Evolutionary conservation across 2,888 invertebrate genomes (phyloP).

Genomic region (Lithodes maja): DNA sequence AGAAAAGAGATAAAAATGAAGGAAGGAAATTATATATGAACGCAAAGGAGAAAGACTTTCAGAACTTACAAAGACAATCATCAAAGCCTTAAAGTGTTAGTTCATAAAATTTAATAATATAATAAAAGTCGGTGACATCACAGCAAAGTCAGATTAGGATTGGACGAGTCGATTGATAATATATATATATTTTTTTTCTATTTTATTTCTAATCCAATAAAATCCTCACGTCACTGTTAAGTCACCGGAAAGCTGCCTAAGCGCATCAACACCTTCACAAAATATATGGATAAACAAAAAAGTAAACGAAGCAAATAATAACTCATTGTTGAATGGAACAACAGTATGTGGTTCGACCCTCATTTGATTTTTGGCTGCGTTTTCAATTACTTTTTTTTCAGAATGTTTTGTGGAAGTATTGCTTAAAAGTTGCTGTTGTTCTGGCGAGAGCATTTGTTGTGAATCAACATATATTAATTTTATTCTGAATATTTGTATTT

Average conservation of each 20-base stretch:
- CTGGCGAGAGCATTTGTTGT: too few relatives aligned
- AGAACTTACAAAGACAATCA: neutral
- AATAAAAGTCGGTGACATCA: conserved; percentile 41
- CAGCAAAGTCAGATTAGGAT: conserved; percentile 43
- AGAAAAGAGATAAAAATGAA: conserved; percentile 6
- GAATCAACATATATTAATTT: too few relatives aligned
- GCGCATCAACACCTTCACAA: conserved; percentile 33
- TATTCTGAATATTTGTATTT: too few relatives aligned
- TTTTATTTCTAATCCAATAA: conserved; percentile 22
- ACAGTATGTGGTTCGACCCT: too few relatives aligned
- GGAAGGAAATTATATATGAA: conserved; percentile 15
- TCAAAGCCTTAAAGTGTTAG: conserved; percentile 52
- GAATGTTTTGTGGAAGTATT: too few relatives aligned
- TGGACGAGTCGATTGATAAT: conserved; percentile 26
- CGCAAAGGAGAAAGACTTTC: neutral
- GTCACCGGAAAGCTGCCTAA: conserved; percentile 48
- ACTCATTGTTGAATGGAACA: too few relatives aligned
- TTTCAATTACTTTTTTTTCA: too few relatives aligned
- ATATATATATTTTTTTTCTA: too few relatives aligned
- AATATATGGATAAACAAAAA: neutral
- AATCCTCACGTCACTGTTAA: conserved; percentile 43
- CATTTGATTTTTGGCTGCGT: too few relatives aligned
- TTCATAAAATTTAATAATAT: conserved; percentile 5
- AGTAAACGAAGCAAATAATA: neutral
- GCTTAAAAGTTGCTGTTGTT: too few relatives aligned